Base-by-base conservation (phyloP, 2,113 vertebrate genomes). In the Beaufortia kweichowensis region DNA sequence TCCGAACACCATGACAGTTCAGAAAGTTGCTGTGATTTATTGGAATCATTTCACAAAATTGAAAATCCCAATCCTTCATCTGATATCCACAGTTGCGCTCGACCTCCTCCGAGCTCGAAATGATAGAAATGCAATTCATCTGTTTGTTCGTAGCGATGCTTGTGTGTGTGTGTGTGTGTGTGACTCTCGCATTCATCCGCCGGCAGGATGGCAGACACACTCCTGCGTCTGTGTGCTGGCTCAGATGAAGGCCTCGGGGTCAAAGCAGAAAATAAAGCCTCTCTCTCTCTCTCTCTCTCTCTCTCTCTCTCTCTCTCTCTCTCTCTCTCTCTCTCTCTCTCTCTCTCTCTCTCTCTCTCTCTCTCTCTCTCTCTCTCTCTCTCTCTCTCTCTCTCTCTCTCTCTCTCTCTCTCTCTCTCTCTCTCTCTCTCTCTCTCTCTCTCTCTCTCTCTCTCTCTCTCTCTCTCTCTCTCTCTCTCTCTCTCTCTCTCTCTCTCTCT, bases 241-340 rank as follows among this genome's bases (percentile, higher is more conserved):
- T 31, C 64, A 62, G 33, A n/a, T 7, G 21, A 59, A 62, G 19
- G 69, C 67, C 33, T 35, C 5, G 2, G 46, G 67, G 78, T 75
- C 61, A n/a, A 70, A 39, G 39, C 62, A 46, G 61, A 67, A 75
- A 73, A 61, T 76, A 61, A 76, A 72, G 48, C 80, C 66, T 29
- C 35, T 39, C 35, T 33, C 60, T 12, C n/a, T n/a, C n/a, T n/a
- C n/a, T n/a, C n/a, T n/a, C n/a, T n/a, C n/a, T n/a, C n/a, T n/a
- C n/a, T n/a, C n/a, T n/a, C n/a, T n/a, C n/a, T n/a, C n/a, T n/a
- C n/a, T n/a, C n/a, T n/a, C n/a, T n/a, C n/a, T n/a, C n/a, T n/a
- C n/a, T n/a, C n/a, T n/a, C n/a, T n/a, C n/a, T n/a, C n/a, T n/a
- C n/a, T n/a, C n/a, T n/a, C n/a, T n/a, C n/a, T n/a, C n/a, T n/a